These are phyloP conservation scores for Tonatia bakeri DNA, from an alignment of 2,113 vertebrate genomes.

Conservation along the genomic window DNA sequence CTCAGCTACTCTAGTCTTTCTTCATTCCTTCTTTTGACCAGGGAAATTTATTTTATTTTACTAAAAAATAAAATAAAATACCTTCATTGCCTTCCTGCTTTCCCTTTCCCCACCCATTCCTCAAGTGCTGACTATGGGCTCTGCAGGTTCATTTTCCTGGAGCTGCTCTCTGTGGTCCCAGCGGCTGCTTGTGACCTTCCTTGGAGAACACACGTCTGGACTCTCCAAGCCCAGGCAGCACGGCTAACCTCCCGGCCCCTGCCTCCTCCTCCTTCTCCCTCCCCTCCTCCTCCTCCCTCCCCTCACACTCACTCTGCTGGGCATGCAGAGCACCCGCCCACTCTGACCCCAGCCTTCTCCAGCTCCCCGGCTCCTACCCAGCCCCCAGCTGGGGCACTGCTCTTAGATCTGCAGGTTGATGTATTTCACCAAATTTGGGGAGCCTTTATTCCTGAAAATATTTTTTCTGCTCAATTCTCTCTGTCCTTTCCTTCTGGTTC, in stretches of 20 bases:
- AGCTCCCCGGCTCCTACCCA: background rate
- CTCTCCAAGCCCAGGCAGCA: background rate
- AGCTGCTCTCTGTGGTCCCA: background rate
- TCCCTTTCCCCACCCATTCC: too few species aligned
- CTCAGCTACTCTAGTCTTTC: background rate
- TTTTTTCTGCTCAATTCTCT: background rate
- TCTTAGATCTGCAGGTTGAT: background rate
- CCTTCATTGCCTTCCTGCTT: background rate
- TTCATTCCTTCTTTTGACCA: background rate
- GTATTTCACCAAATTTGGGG: background rate
- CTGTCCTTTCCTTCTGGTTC: background rate
- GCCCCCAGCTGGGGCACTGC: background rate
- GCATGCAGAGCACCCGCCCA: background rate
- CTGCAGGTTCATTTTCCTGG: background rate
- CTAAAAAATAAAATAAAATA: background rate
- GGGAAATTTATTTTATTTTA: too few species aligned
- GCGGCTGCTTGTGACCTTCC: background rate
- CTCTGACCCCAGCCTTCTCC: background rate
- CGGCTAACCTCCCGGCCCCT: fast-evolving
- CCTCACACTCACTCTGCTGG: background rate
- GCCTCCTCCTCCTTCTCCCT: fast-evolving
- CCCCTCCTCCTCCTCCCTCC: background rate
- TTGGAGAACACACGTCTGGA: background rate
- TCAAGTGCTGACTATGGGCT: background rate
- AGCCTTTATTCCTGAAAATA: background rate